phyloP scores from a whole-genome alignment of 2,797 vertebrate species.

The Tarsius wallacei region DNA sequence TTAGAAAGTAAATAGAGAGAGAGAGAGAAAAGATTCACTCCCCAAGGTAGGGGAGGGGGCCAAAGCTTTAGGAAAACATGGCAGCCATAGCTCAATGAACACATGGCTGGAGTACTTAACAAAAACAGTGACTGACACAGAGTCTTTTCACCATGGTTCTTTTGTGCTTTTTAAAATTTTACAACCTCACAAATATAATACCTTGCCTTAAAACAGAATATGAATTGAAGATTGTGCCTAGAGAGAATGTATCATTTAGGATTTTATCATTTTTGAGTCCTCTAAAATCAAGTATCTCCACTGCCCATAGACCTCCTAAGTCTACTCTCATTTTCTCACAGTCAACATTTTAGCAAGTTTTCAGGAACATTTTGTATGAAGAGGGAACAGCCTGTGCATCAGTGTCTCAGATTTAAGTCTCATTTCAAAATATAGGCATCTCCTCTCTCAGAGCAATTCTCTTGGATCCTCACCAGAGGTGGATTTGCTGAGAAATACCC shows the following conservation, averaged over 20 bases:
- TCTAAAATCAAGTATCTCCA: neutral
- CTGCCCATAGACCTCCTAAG: neutral
- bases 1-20: too few relatives aligned
- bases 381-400: neutral
- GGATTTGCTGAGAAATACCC: neutral
- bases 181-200: neutral
- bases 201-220: neutral
- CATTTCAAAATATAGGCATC: neutral
- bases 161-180: neutral
- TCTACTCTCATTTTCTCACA: neutral
- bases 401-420: neutral
- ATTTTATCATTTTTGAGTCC: neutral
- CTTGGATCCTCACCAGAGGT: neutral
- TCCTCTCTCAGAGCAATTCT: neutral
- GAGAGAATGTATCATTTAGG: neutral
- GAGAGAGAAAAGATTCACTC: too few relatives aligned
- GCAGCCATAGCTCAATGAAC: too few relatives aligned
- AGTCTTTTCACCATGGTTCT: neutral
- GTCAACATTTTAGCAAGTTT: neutral
- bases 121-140: neutral
- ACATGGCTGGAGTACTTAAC: too few relatives aligned
- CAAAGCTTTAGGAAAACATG: too few relatives aligned
- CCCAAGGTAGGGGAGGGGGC: too few relatives aligned
- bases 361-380: neutral
- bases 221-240: neutral